A percentile compares a stretch with the other conserved stretches of the same genome.
Evolutionary conservation across 2,888 invertebrate genomes (phyloP).

Genomic region (Tetragnatha montana): DNA sequence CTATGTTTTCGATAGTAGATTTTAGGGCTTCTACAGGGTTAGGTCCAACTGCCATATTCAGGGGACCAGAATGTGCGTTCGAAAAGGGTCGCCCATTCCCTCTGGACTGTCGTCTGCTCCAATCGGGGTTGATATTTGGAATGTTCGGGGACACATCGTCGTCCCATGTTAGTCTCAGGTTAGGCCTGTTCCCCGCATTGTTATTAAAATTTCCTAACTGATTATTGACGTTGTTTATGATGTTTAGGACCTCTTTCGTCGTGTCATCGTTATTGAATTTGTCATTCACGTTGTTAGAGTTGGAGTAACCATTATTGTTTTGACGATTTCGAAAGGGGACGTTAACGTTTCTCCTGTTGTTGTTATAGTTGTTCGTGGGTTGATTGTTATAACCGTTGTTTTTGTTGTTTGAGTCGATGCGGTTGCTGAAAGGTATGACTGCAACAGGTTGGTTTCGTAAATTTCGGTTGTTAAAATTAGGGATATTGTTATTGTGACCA

Average conservation of each 20-base stretch:
- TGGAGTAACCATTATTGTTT: neutral
- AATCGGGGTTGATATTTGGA: slow-evolving; percentile 30
- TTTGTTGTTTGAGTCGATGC: neutral
- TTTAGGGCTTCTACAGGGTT: slow-evolving; percentile 47
- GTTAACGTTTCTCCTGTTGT: neutral
- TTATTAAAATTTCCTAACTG: slow-evolving; percentile 38
- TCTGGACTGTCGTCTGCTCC: slow-evolving; percentile 51
- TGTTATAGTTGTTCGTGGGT: neutral
- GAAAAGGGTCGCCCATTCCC: slow-evolving; percentile 39
- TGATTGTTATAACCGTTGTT: slow-evolving; percentile 42
- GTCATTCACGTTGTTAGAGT: slow-evolving; percentile 37
- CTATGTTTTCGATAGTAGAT: slow-evolving; percentile 34
- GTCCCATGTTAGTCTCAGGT: slow-evolving; percentile 60
- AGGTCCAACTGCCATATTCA: slow-evolving; percentile 22
- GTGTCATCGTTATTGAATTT: slow-evolving; percentile 53
- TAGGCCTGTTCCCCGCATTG: neutral
- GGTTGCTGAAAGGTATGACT: slow-evolving; percentile 12
- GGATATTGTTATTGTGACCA: slow-evolving; percentile 5
- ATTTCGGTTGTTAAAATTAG: slow-evolving; percentile 13
- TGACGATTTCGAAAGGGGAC: neutral
- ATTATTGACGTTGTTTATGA: slow-evolving; percentile 50
- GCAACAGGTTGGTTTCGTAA: slow-evolving; percentile 19
- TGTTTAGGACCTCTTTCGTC: slow-evolving; percentile 45
- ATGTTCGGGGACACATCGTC: slow-evolving; percentile 41
- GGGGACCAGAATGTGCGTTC: slow-evolving; percentile 59